These are phyloP conservation scores for Subacronicta megacephala DNA, from an alignment of 2,888 invertebrate genomes.

Conservation along the genomic window DNA sequence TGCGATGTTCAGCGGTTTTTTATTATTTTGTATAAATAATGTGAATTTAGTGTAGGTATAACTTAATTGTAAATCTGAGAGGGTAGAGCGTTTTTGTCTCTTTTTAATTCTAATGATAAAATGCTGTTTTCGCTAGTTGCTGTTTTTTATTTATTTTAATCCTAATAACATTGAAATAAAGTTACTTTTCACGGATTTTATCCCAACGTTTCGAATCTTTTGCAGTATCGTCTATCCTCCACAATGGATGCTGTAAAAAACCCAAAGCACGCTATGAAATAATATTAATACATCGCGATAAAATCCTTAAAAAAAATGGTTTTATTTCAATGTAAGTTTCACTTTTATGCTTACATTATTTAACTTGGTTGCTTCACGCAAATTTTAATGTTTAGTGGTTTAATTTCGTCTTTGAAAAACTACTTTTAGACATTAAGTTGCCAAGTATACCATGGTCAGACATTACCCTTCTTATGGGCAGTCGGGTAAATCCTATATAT, in stretches of 20 bases:
- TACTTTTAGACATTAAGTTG: background rate
- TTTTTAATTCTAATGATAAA: conserved; percentile 30
- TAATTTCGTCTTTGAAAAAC: too few relatives aligned
- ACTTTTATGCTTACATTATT: too few relatives aligned
- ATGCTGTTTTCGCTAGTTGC: conserved; percentile 25
- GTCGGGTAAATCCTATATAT: background rate
- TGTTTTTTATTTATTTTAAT: conserved; percentile 12
- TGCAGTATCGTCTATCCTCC: too few relatives aligned
- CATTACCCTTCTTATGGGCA: background rate
- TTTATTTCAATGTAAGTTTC: background rate
- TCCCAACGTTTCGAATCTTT: background rate
- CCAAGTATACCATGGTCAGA: background rate
- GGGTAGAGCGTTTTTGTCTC: conserved; percentile 52
- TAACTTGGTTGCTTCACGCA: too few relatives aligned
- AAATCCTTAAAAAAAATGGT: background rate
- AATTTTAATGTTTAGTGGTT: too few relatives aligned
- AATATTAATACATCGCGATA: background rate
- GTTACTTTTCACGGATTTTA: conserved; percentile 12
- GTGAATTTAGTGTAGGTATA: conserved; percentile 51
- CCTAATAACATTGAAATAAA: background rate
- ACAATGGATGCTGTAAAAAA: background rate
- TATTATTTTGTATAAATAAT: conserved; percentile 55
- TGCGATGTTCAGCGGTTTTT: conserved; percentile 51
- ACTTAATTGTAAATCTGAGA: conserved; percentile 47
- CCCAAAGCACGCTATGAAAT: background rate